phyloP scores from a whole-genome alignment of 2,113 vertebrate species.

The Corydoras maculifer region DNA sequence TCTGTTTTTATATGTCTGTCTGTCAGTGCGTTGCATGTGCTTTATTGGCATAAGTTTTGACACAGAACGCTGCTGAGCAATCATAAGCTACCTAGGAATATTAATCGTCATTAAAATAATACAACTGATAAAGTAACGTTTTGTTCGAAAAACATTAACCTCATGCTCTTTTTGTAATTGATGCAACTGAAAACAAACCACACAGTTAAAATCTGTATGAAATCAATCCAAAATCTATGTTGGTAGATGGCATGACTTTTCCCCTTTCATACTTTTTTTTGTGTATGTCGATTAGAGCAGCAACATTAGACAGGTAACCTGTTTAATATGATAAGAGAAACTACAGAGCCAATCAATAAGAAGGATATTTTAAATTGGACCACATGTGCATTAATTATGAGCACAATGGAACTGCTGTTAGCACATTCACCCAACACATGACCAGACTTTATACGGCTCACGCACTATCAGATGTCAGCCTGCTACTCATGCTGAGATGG shows the following conservation, averaged over 20 bases:
- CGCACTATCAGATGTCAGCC: slow-evolving; percentile 16
- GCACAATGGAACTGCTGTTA: slow-evolving; percentile 7
- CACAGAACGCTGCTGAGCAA: background rate
- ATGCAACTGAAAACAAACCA: background rate
- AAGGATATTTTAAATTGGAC: background rate
- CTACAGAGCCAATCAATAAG: background rate
- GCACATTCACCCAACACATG: slow-evolving; percentile 1
- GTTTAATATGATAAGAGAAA: slow-evolving; percentile 12
- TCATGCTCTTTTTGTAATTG: background rate
- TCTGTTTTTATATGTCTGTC: slow-evolving; percentile 5
- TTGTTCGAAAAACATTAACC: no score
- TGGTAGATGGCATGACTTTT: slow-evolving; percentile 49
- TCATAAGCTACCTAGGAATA: background rate
- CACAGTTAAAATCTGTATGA: slow-evolving; percentile 47
- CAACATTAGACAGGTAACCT: slow-evolving; percentile 1
- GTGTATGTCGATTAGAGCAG: slow-evolving; percentile 52
- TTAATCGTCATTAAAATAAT: slow-evolving; percentile 8
- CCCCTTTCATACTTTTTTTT: slow-evolving; percentile 50
- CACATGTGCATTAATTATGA: background rate
- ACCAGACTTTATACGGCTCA: slow-evolving; percentile 12
- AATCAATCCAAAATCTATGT: slow-evolving; percentile 54
- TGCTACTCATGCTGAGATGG: slow-evolving; percentile 4
- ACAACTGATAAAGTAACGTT: background rate
- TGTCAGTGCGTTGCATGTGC: background rate
- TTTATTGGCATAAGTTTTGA: background rate